phyloP scores from a whole-genome alignment of 2,888 invertebrate species.

The Dendrolimus houi region DNA sequence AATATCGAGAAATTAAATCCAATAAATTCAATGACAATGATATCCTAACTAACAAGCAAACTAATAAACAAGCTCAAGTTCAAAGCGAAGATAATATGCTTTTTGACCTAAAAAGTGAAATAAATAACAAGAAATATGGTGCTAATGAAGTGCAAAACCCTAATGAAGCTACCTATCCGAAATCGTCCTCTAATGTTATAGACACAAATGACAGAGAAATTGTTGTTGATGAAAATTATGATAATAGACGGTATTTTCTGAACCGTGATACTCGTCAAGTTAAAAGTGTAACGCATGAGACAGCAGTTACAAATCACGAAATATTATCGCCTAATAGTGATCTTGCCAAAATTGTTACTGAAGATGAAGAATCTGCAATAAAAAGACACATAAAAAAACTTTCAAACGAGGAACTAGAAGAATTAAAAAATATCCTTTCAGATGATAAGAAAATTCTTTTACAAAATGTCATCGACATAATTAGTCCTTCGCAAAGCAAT shows the following conservation, averaged over 20 bases:
- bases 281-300: conserved; percentile 17
- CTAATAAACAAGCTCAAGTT: conserved; percentile 14
- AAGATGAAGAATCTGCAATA: conserved; percentile 54
- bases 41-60: conserved; percentile 24
- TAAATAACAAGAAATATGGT: conserved; percentile 25
- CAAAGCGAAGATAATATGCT: conserved; percentile 34
- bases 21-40: conserved; percentile 17
- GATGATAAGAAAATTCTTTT: conserved; percentile 55
- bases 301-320: conserved; percentile 10
- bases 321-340: conserved; percentile 14
- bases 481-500: conserved; percentile 15
- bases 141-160: conserved; percentile 25
- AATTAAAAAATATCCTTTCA: conserved; percentile 50
- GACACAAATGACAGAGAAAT: conserved; percentile 29
- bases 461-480: conserved; percentile 51
- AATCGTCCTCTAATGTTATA: conserved; percentile 26
- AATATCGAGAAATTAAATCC: conserved; percentile 14
- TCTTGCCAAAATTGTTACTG: conserved; percentile 22
- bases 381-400: conserved; percentile 57
- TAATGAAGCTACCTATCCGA: conserved; percentile 9
- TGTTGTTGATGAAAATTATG: conserved; percentile 24
- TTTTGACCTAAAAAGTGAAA: conserved; percentile 28
- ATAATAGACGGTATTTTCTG: conserved; percentile 20
- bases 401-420: conserved; percentile 50
- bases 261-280: conserved; percentile 43